Conservation (phyloP, 1,140 invertebrate species). For the Dryas iulia region DNA sequence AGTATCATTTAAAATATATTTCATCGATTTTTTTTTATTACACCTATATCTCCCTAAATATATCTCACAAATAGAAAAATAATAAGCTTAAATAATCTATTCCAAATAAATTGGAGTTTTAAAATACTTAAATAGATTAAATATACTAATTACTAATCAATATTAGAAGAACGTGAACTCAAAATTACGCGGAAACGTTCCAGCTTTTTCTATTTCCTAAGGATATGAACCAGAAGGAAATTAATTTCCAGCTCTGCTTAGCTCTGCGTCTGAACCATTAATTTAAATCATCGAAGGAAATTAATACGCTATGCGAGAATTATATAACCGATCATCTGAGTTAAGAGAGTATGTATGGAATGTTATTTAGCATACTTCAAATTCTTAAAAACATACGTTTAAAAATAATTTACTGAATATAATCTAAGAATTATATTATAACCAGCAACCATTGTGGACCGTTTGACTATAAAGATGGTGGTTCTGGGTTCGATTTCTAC, state of each 20-base stretch:
- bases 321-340: not conserved
- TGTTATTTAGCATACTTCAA: not conserved
- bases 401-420: not conserved
- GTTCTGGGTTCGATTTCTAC: too few species aligned
- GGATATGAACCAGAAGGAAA: constrained; percentile 27
- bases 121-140: not conserved
- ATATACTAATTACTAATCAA: not conserved
- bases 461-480: too few species aligned
- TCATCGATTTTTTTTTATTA: too few species aligned
- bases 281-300: not conserved
- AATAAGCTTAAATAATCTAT: too few species aligned
- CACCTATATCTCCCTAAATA: too few species aligned
- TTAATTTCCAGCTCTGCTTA: constrained; percentile 23
- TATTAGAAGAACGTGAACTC: not conserved
- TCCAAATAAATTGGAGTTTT: too few species aligned
- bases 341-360: not conserved
- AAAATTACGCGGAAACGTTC: not conserved
- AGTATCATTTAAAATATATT: too few species aligned
- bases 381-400: not conserved
- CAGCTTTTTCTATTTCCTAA: constrained; percentile 24
- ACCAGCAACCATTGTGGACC: too few species aligned
- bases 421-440: too few species aligned
- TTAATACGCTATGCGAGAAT: not conserved
- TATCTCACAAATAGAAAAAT: too few species aligned
- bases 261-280: not conserved